Evolutionary conservation across 2,888 invertebrate species (phyloP), one percentile per base, ranked within the genome.

Genomic region (Artemia sp.): DNA sequence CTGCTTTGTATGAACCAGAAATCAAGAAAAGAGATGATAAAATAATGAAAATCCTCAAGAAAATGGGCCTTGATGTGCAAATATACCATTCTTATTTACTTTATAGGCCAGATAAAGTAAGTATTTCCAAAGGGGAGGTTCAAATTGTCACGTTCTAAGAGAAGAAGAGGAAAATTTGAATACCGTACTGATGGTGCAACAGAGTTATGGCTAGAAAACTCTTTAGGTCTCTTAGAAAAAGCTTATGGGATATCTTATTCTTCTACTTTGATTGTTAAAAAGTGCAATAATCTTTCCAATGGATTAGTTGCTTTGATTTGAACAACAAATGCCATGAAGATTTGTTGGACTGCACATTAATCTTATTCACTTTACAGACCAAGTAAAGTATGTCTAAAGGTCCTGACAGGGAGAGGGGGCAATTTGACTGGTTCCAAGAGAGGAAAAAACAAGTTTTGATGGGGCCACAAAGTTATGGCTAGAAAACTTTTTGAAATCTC

Each of bases 1-100:
- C 51, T 51, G 68, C 68, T 11, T 51, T 68, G 10, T 68, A 68
- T 12, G 68, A 68, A 68, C 68, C 68, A 51, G 12, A 10, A 68
- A 38, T 68, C 38, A 50, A 68, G 51, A 12, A 68, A 68, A 68
- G 68, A 68, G 68, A 68, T 4, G 51, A 51, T 9, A 51, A 10
- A 12, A 14, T 51, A 67, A 38, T 14, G 51, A 68, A 9, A 19
- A 51, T 8, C 14, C 51, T 68, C 12, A n/a, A n/a, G 51, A 51
- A 51, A n/a, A n/a, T 14, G 51, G 12, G 52, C 14, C 12, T 68
- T 8, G 51, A 68, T 12, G 68, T 68, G 51, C 12, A 68, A 14
- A 51, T 52, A 12, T 11, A 68, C 9, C 68, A 68, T 51, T 51
- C 51, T 51, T 68, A 68, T 51, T 51, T 68, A n/a, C 51, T 68